These are phyloP conservation scores for Dexiosoma caninum DNA, from an alignment of 2,888 invertebrate genomes.

Conservation along the genomic window DNA sequence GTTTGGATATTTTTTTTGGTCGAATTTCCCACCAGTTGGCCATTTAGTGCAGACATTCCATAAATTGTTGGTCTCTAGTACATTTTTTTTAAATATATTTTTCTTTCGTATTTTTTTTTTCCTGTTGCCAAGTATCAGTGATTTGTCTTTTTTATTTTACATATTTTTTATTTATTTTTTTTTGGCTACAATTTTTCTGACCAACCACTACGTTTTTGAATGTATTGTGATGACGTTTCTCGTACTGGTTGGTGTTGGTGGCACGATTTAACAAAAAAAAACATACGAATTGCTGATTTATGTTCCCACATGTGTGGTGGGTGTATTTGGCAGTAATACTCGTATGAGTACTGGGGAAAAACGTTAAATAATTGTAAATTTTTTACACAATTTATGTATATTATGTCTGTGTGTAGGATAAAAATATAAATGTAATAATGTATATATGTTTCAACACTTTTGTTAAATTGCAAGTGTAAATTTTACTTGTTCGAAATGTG, in stretches of 20 bases:
- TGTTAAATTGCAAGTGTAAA: too few species aligned
- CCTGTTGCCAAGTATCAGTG: conserved; percentile 8
- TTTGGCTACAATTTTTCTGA: not conserved
- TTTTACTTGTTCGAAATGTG: too few species aligned
- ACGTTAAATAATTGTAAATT: conserved; percentile 1
- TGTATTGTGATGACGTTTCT: conserved; percentile 29
- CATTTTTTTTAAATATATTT: not conserved
- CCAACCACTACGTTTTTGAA: conserved; percentile 41
- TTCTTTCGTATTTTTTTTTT: not conserved
- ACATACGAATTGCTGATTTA: conserved; percentile 18
- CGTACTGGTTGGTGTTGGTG: not conserved
- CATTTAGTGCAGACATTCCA: conserved; percentile 46
- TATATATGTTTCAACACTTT: too few species aligned
- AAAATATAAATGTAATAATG: too few species aligned
- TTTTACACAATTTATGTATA: not conserved
- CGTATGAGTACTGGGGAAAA: not conserved
- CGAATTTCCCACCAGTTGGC: conserved; percentile 24
- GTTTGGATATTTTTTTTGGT: conserved; percentile 17
- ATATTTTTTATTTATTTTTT: too few species aligned
- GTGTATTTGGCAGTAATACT: not conserved
- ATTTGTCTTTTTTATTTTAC: conserved; percentile 16
- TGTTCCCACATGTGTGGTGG: not conserved
- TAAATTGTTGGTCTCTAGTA: conserved; percentile 35
- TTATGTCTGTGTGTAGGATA: too few species aligned
- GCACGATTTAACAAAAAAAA: conserved; percentile 17